These are phyloP conservation scores for Prunella strophiata DNA, from an alignment of 2,797 vertebrate species.

Conservation along the genomic window DNA sequence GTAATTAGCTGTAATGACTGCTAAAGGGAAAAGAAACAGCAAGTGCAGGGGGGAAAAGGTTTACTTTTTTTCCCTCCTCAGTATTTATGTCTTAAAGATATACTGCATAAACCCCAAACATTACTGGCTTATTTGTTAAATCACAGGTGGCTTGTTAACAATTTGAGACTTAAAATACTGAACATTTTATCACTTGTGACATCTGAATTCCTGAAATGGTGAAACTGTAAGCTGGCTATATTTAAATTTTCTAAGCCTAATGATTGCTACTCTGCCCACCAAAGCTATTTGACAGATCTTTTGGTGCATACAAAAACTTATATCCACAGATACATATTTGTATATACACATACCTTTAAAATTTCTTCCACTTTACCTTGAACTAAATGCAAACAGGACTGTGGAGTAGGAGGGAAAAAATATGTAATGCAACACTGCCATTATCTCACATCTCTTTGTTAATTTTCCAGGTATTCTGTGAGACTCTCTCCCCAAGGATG, in stretches of 20 bases:
- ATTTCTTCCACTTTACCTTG: not conserved
- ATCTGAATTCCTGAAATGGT: not conserved
- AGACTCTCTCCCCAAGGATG: not conserved
- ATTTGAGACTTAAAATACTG: not conserved
- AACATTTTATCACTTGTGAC: not conserved
- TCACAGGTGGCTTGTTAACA: not conserved
- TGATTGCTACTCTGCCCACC: not conserved
- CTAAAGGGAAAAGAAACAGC: not conserved
- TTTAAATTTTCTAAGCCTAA: not conserved
- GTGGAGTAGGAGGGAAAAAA: not conserved
- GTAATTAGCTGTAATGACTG: not conserved
- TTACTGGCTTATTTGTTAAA: not conserved
- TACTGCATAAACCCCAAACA: not conserved
- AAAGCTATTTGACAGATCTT: not conserved
- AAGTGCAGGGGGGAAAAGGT: not conserved
- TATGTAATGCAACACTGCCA: fast-evolving
- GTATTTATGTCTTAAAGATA: not conserved
- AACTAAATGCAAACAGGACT: not conserved
- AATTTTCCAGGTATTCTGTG: not conserved
- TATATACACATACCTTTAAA: not conserved
- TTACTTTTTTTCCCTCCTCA: not conserved
- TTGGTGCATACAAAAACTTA: not conserved
- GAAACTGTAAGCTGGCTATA: not conserved
- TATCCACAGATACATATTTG: too few species aligned
- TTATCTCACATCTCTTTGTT: not conserved